Evolutionary conservation across 2,113 vertebrate species (phyloP).

Genomic region (Cairina moschata): DNA sequence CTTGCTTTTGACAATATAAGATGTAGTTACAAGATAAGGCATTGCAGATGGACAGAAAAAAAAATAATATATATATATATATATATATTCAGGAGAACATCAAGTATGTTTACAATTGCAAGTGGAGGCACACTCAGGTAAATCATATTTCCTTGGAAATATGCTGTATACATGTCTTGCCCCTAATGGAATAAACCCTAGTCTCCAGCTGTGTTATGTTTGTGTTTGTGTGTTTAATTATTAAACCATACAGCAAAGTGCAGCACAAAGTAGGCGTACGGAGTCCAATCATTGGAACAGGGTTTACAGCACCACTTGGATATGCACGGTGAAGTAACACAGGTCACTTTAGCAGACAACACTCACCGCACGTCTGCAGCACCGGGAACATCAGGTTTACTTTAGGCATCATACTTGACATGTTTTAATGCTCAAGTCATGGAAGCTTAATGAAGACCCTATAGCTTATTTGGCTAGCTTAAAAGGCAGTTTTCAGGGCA

Average conservation of each 20-base stretch:
- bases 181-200: background rate
- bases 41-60: background rate
- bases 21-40: background rate
- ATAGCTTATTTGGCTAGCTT: background rate
- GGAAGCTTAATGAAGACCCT: background rate
- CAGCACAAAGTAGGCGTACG: background rate
- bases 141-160: background rate
- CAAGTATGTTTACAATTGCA: accelerated
- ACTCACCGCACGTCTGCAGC: background rate
- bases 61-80: background rate
- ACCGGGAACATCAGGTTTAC: background rate
- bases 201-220: background rate
- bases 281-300: background rate
- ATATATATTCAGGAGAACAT: background rate
- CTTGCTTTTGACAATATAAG: background rate
- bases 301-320: background rate
- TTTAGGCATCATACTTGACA: background rate
- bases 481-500: background rate
- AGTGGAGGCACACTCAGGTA: background rate
- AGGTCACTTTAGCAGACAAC: background rate
- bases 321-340: accelerated
- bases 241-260: background rate
- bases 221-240: background rate
- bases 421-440: background rate
- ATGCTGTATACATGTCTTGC: accelerated